Conservation (phyloP, 2,888 invertebrate genomes). For the Blera fallax region DNA sequence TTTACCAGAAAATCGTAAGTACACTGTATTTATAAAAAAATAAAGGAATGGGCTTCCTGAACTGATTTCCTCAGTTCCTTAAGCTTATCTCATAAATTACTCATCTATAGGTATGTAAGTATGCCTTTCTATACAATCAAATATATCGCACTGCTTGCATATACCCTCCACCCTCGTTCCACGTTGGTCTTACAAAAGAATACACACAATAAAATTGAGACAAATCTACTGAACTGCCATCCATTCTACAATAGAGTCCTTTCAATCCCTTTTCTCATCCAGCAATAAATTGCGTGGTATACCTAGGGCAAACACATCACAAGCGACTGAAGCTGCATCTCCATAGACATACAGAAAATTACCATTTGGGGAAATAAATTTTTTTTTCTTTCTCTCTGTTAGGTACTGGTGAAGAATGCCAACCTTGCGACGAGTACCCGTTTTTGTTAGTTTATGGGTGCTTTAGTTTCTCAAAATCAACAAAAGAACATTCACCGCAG, state of each 20-base stretch:
- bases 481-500: conserved; percentile 70
- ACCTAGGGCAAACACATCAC: conserved; percentile 39
- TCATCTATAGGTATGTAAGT: too few species aligned
- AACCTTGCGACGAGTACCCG: conserved; percentile 42
- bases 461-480: conserved; percentile 72
- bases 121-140: not conserved
- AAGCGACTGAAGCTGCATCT: not conserved
- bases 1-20: too few species aligned
- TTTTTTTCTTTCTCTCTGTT: not conserved
- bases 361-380: conserved; percentile 51
- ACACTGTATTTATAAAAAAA: too few species aligned
- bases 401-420: conserved; percentile 23
- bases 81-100: not conserved
- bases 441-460: conserved; percentile 68
- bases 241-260: conserved; percentile 40
- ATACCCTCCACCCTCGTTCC: not conserved
- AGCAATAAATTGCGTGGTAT: conserved; percentile 64
- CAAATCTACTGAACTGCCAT: conserved; percentile 10
- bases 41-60: too few species aligned
- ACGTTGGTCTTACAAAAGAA: not conserved
- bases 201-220: not conserved
- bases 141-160: not conserved
- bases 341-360: conserved; percentile 52
- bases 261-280: conserved; percentile 63
- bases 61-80: too few species aligned